Conservation (phyloP, 2,113 vertebrate species). For the Actinemys pallida region DNA sequence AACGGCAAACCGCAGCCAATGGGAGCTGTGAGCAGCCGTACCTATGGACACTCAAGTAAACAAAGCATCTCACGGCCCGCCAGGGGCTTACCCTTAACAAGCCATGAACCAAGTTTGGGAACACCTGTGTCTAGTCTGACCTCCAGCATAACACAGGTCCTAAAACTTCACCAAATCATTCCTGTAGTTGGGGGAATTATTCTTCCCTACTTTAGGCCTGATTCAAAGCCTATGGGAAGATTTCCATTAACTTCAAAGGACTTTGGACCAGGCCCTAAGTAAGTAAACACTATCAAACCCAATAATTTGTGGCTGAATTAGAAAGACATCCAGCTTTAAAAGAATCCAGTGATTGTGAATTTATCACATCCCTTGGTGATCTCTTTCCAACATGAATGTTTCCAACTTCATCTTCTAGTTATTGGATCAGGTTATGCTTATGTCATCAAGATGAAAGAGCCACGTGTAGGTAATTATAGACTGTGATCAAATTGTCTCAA, state of each 20-base stretch:
- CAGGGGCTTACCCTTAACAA: too few species aligned
- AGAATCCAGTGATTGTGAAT: constrained; percentile 28
- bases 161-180: neutral
- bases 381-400: neutral
- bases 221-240: neutral
- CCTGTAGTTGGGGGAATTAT: neutral
- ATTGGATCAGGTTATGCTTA: constrained; percentile 40
- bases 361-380: constrained; percentile 19
- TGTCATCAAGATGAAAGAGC: constrained; percentile 24
- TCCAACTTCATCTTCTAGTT: constrained; percentile 19
- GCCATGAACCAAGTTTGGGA: too few species aligned
- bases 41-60: too few species aligned
- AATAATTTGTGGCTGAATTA: constrained; percentile 8
- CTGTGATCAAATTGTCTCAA: constrained; percentile 45
- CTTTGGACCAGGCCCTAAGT: constrained; percentile 5
- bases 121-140: neutral
- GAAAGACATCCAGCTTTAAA: constrained; percentile 26
- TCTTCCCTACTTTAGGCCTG: neutral
- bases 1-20: too few species aligned
- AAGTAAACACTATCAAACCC: neutral
- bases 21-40: too few species aligned
- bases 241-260: neutral
- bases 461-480: constrained; percentile 54
- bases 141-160: neutral
- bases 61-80: too few species aligned